Evolutionary conservation across 2,113 vertebrate genomes (phyloP).

Genomic region (Solea senegalensis): DNA sequence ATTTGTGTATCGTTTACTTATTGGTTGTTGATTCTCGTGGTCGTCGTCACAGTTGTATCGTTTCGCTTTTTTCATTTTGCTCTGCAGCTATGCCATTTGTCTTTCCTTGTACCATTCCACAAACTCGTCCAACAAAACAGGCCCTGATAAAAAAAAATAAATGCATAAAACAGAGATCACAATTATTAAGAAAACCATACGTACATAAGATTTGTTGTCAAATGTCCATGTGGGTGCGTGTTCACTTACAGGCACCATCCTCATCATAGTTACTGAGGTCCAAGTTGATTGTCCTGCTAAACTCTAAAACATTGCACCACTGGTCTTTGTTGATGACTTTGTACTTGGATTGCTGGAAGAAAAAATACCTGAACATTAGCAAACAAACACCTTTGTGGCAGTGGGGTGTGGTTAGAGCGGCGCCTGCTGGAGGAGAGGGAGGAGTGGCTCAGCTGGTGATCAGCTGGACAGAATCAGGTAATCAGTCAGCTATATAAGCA

Average conservation of each 20-base stretch:
- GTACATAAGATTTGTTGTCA: neutral
- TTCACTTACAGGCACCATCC: conserved; percentile 96
- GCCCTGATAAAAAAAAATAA: conserved; percentile 85
- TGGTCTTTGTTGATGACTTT: conserved; percentile 99
- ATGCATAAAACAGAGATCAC: neutral
- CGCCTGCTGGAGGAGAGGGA: too few relatives aligned
- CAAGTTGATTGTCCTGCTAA: conserved; percentile 98
- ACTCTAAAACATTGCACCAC: conserved; percentile 99
- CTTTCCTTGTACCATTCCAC: conserved; percentile 99
- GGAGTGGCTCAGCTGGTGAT: too few relatives aligned
- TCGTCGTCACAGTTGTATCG: conserved; percentile 75
- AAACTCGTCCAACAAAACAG: conserved; percentile 99
- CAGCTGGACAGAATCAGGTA: too few relatives aligned
- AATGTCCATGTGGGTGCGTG: neutral
- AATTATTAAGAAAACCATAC: conserved; percentile 7
- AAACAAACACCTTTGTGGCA: too few relatives aligned
- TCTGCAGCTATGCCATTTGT: conserved; percentile 90
- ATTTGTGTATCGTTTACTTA: conserved; percentile 70
- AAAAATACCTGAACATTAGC: neutral
- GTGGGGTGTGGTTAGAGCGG: too few relatives aligned
- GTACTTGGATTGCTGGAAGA: conserved; percentile 95
- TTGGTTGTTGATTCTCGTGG: conserved; percentile 75
- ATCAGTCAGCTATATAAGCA: too few relatives aligned
- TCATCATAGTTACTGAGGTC: conserved; percentile 99
- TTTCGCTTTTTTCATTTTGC: conserved; percentile 44